Conservation (phyloP, 2,888 invertebrate genomes). For the Temnothorax rugatulus region DNA sequence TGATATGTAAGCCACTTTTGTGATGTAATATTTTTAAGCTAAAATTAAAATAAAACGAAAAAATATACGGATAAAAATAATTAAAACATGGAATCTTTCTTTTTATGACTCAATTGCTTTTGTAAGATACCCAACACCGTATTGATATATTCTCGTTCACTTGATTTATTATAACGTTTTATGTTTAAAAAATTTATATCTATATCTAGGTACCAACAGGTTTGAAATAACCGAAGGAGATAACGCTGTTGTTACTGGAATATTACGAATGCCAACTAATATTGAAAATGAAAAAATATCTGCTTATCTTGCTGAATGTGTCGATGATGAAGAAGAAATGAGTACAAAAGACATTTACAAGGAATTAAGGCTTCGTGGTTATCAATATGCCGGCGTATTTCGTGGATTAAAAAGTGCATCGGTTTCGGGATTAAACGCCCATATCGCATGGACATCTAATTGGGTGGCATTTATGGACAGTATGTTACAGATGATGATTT, state of each 20-base stretch:
- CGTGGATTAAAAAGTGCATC: slow-evolving; percentile 87
- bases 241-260: slow-evolving; percentile 91
- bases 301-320: slow-evolving; percentile 69
- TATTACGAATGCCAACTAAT: slow-evolving; percentile 88
- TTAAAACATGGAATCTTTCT: too few species aligned
- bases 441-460: slow-evolving; percentile 88
- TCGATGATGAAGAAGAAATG: slow-evolving; percentile 72
- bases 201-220: slow-evolving; percentile 81
- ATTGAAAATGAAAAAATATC: slow-evolving; percentile 68
- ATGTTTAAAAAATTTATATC: background rate
- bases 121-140: too few species aligned
- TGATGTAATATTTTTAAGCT: too few species aligned
- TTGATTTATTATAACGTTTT: background rate
- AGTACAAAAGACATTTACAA: slow-evolving; percentile 76
- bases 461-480: slow-evolving; percentile 91
- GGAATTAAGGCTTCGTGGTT: slow-evolving; percentile 87
- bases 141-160: too few species aligned
- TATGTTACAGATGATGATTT: slow-evolving; percentile 89
- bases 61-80: too few species aligned
- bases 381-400: slow-evolving; percentile 87
- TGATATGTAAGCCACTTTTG: too few species aligned
- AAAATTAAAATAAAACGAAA: too few species aligned
- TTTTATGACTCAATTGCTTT: too few species aligned
- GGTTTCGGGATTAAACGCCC: slow-evolving; percentile 83
- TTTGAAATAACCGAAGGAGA: slow-evolving; percentile 90